These are phyloP conservation scores for Lycopodina hypogea DNA, from an alignment of 37 sponge, comb jelly and placozoan genomes.

Conservation along the genomic window DNA sequence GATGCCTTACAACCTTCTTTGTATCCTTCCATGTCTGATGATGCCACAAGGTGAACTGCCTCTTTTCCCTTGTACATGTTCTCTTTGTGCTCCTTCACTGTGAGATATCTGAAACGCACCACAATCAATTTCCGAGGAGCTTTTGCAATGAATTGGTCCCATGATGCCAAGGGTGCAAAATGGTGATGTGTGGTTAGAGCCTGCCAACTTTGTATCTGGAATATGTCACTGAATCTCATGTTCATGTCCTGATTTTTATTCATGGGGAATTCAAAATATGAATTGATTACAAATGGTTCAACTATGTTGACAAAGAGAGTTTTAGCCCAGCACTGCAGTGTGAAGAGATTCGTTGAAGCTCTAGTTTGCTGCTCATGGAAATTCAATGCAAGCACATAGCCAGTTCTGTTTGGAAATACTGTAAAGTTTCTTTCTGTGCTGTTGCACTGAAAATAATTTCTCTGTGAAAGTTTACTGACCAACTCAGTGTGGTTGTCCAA, in stretches of 20 bases:
- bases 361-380: constrained; percentile 43
- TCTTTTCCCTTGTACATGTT: neutral
- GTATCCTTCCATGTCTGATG: neutral
- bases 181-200: neutral
- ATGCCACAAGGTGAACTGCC: neutral
- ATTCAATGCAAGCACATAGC: constrained; percentile 20
- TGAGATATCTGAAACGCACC: constrained; percentile 32
- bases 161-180: constrained; percentile 20
- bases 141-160: constrained; percentile 14
- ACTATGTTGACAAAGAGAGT: constrained; percentile 31
- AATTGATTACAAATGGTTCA: constrained; percentile 21
- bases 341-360: constrained; percentile 40
- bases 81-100: neutral
- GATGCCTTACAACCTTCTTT: constrained; percentile 19
- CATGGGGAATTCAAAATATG: neutral
- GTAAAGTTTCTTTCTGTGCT: neutral
- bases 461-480: too few species aligned
- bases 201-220: constrained; percentile 34
- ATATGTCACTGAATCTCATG: constrained; percentile 32
- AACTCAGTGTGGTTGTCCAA: too few species aligned
- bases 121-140: constrained; percentile 48
- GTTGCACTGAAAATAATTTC: too few species aligned
- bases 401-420: constrained; percentile 3
- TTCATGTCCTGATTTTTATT: too few species aligned
- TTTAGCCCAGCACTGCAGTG: constrained; percentile 66